Base-by-base conservation (phyloP, 2,888 invertebrate genomes). In the Habroteleia sp. region DNA sequence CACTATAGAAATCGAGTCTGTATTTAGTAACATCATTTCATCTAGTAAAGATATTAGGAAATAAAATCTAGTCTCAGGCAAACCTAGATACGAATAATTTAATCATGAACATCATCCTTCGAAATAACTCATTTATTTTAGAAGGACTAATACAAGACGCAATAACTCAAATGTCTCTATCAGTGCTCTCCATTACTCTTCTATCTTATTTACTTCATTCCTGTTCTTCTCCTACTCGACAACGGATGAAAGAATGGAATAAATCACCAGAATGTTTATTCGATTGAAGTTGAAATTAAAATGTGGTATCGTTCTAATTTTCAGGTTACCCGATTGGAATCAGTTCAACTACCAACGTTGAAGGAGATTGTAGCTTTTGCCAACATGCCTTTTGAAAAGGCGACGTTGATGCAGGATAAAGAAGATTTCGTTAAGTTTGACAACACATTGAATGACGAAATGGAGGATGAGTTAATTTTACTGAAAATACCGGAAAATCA, bases 1-100 rank as follows among this genome's bases (percentile, higher is more conserved):
- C 13, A 88, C 88, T 0, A 88, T 88, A 68, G 85, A 87, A 73
- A 88, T 88, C 50, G 88, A 88, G 58, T 88, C 88, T 31, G 87
- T 88, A 10, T 88, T 88, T 77, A 87, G 77, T 66, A 88, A 88
- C 74, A 75, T 88, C 20, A 84, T 88, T 56, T 60, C 74, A 14
- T 50, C 58, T 31, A 62, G 39, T 10, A 71, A 50, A 44, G 56
- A 69, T 11, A 48, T 60, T 58, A 73, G 16, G 23, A 62, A 75
- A 46, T 75, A 74, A 77, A 42, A n/a, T 66, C 77, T 77, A 77
- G 77, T 77, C 77, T 71, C 56, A 72, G 10, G 23, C 31, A 42
- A 66, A 46, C 8, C 8, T 42, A 52, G 17, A 42, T 16, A 35
- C n/a, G 10, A 20, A 42, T 54, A 72, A 14, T 48, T 31, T 52